Evolutionary conservation across 2,113 vertebrate genomes (phyloP).

Genomic region (Scatophagus argus): DNA sequence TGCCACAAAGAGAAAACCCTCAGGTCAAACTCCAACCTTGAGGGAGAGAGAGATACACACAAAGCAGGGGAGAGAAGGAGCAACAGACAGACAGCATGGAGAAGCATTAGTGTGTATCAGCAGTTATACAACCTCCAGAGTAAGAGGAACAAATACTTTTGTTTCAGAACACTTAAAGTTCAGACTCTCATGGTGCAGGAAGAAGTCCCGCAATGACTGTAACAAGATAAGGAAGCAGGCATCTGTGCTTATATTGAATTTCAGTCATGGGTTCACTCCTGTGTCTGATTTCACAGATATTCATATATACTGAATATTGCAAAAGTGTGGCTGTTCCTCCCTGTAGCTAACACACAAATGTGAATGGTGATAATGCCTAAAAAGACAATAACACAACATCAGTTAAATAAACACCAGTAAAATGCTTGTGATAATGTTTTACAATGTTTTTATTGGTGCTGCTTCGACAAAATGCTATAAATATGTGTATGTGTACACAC

Average conservation of each 20-base stretch:
- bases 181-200: slow-evolving; percentile 40
- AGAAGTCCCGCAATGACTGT: neutral
- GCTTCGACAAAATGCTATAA: no score
- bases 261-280: slow-evolving; percentile 6
- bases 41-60: slow-evolving; percentile 28
- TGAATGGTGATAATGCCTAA: neutral
- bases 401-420: no score
- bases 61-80: slow-evolving; percentile 10
- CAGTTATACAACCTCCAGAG: slow-evolving; percentile 55
- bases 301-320: slow-evolving; percentile 13
- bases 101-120: slow-evolving; percentile 51
- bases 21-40: slow-evolving; percentile 66
- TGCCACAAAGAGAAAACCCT: slow-evolving; percentile 59
- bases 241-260: slow-evolving; percentile 13
- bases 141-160: slow-evolving; percentile 65
- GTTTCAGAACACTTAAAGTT: slow-evolving; percentile 52
- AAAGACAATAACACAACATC: neutral
- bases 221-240: slow-evolving; percentile 36
- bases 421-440: neutral
- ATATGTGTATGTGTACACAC: no score
- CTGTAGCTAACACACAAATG: neutral
- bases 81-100: slow-evolving; percentile 45
- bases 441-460: neutral
- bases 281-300: slow-evolving; percentile 1
- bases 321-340: neutral